These are phyloP conservation scores for Graphium colonna DNA, from an alignment of 2,888 invertebrate genomes.

Conservation along the genomic window DNA sequence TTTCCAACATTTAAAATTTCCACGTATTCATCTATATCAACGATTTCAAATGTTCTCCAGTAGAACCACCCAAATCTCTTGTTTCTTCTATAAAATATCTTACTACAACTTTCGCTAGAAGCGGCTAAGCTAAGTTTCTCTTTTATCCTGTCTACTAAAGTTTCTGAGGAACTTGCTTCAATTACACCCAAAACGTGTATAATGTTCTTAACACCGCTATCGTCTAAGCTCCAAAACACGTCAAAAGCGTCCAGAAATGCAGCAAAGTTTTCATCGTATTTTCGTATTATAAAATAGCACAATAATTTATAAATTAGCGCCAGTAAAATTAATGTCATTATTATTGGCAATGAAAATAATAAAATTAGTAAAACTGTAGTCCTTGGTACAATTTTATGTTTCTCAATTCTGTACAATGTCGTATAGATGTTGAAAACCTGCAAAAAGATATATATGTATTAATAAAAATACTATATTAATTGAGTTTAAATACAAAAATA, in stretches of 20 bases:
- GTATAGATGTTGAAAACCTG: slow-evolving; percentile 29
- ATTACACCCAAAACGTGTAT: slow-evolving; percentile 72
- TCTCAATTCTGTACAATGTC: slow-evolving; percentile 27
- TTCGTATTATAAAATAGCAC: slow-evolving; percentile 45
- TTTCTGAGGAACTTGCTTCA: slow-evolving; percentile 47
- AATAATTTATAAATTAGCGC: slow-evolving; percentile 43
- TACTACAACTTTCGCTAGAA: slow-evolving; percentile 39
- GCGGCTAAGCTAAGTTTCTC: slow-evolving; percentile 39
- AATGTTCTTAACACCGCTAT: slow-evolving; percentile 58
- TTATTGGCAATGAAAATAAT: slow-evolving; percentile 37
- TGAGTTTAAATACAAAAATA: no score
- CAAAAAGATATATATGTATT: no score
- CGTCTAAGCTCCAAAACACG: slow-evolving; percentile 76
- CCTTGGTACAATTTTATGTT: slow-evolving; percentile 27
- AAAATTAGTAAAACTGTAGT: slow-evolving; percentile 32
- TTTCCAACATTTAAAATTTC: slow-evolving; percentile 54
- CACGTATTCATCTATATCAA: slow-evolving; percentile 64
- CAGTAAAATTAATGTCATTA: slow-evolving; percentile 34
- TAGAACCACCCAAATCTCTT: slow-evolving; percentile 74
- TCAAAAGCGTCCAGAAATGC: slow-evolving; percentile 74
- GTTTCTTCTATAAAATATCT: slow-evolving; percentile 63
- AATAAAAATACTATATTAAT: no score
- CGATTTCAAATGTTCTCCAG: slow-evolving; percentile 57
- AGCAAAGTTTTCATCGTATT: slow-evolving; percentile 53
- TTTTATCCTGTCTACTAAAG: slow-evolving; percentile 41